These are phyloP conservation scores for Cossypha heuglini DNA, from an alignment of 2,797 vertebrate genomes.

Conservation along the genomic window DNA sequence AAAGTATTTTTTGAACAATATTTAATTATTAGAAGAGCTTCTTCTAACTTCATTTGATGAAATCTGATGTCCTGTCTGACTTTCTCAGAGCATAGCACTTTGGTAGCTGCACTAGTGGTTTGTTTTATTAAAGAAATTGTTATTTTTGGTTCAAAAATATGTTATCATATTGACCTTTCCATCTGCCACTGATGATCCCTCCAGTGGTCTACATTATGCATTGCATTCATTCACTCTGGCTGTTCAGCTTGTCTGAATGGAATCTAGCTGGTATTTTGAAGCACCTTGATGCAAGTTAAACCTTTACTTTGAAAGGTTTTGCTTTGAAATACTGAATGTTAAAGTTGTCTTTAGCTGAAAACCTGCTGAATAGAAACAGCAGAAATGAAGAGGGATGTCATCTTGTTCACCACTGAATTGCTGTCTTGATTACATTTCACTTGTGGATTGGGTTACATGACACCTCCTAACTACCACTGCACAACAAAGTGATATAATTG, in stretches of 20 bases:
- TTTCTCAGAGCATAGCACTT: neutral
- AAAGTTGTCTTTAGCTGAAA: neutral
- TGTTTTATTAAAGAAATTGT: neutral
- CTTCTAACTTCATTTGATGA: neutral
- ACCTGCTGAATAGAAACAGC: neutral
- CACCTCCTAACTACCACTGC: neutral
- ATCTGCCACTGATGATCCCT: neutral
- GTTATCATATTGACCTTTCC: neutral
- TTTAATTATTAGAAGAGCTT: neutral
- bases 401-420: neutral
- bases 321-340: neutral
- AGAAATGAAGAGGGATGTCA: neutral
- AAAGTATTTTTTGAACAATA: neutral
- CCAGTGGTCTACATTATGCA: neutral
- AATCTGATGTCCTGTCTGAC: neutral
- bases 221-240: neutral
- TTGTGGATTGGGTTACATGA: fast-evolving
- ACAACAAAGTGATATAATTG: neutral
- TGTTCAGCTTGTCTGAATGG: neutral
- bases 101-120: neutral
- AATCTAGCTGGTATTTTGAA: neutral
- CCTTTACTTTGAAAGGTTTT: neutral
- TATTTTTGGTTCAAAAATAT: neutral
- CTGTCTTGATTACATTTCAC: neutral
- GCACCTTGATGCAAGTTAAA: neutral